A percentile compares a stretch with the other conserved stretches of the same genome.
These are phyloP conservation scores for Deilephila porcellus DNA, from an alignment of 2,888 invertebrate species.

Conservation along the genomic window DNA sequence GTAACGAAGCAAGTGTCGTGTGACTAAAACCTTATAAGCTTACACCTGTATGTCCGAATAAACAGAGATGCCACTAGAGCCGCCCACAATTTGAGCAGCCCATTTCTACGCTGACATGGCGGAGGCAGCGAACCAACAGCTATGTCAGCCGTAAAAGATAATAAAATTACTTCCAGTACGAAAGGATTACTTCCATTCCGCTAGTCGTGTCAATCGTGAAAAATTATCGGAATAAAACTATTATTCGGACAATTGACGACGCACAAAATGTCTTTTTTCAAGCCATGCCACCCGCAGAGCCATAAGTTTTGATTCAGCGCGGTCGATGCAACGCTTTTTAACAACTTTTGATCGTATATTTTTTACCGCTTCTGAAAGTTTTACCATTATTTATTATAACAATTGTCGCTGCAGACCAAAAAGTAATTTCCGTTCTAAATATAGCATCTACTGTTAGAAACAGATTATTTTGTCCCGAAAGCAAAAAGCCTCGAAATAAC, in stretches of 20 bases:
- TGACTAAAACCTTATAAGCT: no score
- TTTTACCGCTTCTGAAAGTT: not conserved
- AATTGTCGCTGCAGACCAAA: not conserved
- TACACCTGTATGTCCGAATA: no score
- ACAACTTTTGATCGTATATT: not conserved
- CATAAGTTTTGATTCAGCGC: not conserved
- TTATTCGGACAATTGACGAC: not conserved
- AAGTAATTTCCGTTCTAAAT: conserved; percentile 17
- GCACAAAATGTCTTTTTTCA: not conserved
- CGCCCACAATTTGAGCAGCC: no score
- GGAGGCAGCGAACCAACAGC: no score
- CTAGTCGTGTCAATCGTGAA: not conserved
- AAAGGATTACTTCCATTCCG: no score
- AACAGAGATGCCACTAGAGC: no score
- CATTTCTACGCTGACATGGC: no score
- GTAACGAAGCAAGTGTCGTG: no score
- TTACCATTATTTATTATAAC: conserved; percentile 4
- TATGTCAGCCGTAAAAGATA: no score
- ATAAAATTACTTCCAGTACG: no score
- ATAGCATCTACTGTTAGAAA: not conserved
- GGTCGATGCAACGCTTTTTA: not conserved
- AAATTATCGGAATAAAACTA: not conserved
- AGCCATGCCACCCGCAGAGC: not conserved
- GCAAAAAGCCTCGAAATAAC: no score
- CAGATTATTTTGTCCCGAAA: not conserved